Base-by-base conservation (phyloP, 1,140 invertebrate genomes). In the Batillaria attramentaria region DNA sequence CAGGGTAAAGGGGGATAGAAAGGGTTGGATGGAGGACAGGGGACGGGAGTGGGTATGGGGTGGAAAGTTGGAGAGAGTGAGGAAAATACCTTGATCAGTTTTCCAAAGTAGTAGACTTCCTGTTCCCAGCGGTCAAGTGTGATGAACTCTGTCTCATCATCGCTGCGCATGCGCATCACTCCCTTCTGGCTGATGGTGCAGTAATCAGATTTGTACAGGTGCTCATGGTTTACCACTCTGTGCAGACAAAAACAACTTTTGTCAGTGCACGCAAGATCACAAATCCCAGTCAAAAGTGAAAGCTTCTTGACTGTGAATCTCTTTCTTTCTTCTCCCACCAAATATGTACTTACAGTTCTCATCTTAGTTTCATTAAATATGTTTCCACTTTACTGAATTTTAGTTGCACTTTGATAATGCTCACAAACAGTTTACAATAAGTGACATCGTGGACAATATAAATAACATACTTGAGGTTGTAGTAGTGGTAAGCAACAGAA, bases 91-190 rank as follows among this genome's bases (percentile, higher is more conserved):
- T 90, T 87, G 72, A 87, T 87, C 6, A 91, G 82, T 82, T 89
- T 88, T 42, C 84, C 78, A 79, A 91, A 91, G 77, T 87, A 89
- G 33, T 78, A 77, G 74, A 89, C 88, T 73, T 91, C 90, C 72
- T 88, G 88, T 78, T 91, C 89, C 87, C 88, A 91, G 54, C 87
- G 62, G 46, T 90, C 88, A 10, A 91, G 82, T 0, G 87, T 85
- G 10, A 90, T 86, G 83, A 90, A 91, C 73, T 91, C 90, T 79
- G 89, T 91, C 78, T 91, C 90, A 79, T 91, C 90, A 65, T 90
- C 89, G 39, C 42, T 82, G 13, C 89, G 79, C 80, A 90, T 88
- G n/a, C 90, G 81, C 18, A 87, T 87, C 18, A 89, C 88, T 18
- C 90, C 90, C 69, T 88, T 86, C 66, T 80, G 69, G 41, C 90